Base-by-base conservation (phyloP, 37 sponge, comb jelly and placozoan species). In the Axinella damicornis region DNA sequence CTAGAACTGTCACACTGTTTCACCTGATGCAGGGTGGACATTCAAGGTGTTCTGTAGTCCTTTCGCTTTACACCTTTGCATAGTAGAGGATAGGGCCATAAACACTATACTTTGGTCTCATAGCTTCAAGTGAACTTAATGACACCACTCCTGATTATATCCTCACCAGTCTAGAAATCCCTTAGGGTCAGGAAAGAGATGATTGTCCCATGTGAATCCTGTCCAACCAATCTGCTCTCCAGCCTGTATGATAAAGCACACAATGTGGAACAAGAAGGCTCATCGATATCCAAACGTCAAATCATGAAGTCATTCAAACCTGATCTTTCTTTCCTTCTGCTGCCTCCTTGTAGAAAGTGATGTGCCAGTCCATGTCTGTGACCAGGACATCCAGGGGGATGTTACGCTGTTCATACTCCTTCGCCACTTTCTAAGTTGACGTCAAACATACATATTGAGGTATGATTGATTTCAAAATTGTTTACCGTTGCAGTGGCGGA, bases 281-380 rank as follows among this genome's bases (percentile, higher is more conserved):
- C n/a, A n/a, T n/a, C n/a, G n/a, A n/a, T n/a, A n/a, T n/a, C n/a
- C n/a, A n/a, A n/a, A n/a, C n/a, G n/a, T 46, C 46, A 46, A 69
- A 2, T 21, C 4, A 32, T 12, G 9, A 21, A 69, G 34, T 30
- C 21, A 9, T 21, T 21, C 71, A 15, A 30, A 85, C 86, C 53
- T 76, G 90, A 53, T 89, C 90, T 65, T 83, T 89, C 34, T 83
- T 64, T 14, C 82, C 82, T 21, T 33, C 55, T 22, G 27, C 39
- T 18, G 78, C 70, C 59, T 88, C 88, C 57, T 88, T 88, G 71
- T 89, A 89, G 80, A 92, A 88, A 2, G 93, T 92, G 61, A 92
- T 84, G 79, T 92, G 93, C 93, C 93, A 92, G 59, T 92, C 93
- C 93, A 92, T 92, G 85, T 92, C 93, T 4, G 89, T 92, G 20